A percentile compares a stretch with the other conserved stretches of the same genome.
phyloP scores from a whole-genome alignment of 2,797 vertebrate genomes.

The Poeciliopsis gracilis region DNA sequence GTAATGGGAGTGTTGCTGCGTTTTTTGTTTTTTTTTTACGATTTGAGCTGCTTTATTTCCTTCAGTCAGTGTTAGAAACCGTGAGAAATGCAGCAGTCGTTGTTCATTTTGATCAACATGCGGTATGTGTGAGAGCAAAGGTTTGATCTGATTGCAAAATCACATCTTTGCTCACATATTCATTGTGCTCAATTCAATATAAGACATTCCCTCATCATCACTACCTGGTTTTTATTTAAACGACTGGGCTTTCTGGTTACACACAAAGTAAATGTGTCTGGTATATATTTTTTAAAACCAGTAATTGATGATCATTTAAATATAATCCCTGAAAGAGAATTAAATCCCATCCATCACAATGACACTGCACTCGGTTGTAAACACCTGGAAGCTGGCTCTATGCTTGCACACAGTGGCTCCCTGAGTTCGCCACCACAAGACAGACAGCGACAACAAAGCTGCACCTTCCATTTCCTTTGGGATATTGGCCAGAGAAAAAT shows the following conservation, averaged over 20 bases:
- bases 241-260: neutral
- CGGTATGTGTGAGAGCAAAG: neutral
- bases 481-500: constrained; percentile 39
- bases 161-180: neutral
- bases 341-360: neutral
- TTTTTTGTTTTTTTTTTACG: neutral
- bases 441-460: constrained; percentile 26
- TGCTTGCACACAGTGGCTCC: constrained; percentile 5
- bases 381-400: neutral
- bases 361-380: neutral
- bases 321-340: neutral
- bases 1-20: neutral
- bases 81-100: neutral
- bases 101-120: neutral
- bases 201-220: neutral
- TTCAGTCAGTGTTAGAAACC: neutral
- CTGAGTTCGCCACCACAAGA: constrained; percentile 12
- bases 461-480: constrained; percentile 40
- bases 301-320: neutral
- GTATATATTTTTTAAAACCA: neutral
- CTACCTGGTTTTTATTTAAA: neutral
- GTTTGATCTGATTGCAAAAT: neutral
- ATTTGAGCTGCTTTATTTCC: neutral
- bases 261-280: neutral
- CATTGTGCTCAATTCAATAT: neutral